A percentile compares a stretch with the other conserved stretches of the same genome.
Evolutionary conservation across 2,888 invertebrate species (phyloP).

Genomic region (Adineta ricciae): DNA sequence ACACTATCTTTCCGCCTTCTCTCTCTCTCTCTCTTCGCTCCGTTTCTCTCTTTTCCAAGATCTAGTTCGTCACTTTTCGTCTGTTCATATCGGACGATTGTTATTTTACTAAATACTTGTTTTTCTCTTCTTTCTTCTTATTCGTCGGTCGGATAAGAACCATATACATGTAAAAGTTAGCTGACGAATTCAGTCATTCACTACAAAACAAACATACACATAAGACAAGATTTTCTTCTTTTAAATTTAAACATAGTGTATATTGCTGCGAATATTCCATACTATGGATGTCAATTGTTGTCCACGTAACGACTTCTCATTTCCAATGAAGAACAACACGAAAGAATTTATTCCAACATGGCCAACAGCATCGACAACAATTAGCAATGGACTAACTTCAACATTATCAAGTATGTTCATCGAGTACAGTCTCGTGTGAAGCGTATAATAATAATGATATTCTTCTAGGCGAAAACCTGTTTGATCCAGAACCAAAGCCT

Average conservation of each 20-base stretch:
- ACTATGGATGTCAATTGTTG: slow-evolving; percentile 19
- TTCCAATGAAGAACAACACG: slow-evolving; percentile 7
- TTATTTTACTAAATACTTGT: neutral
- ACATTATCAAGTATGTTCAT: neutral
- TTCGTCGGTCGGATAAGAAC: neutral
- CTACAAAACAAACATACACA: neutral
- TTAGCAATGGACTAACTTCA: neutral
- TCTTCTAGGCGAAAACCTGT: neutral
- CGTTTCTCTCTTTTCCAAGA: neutral
- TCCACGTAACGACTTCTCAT: slow-evolving; percentile 21
- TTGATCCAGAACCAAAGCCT: neutral
- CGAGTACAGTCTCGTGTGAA: neutral
- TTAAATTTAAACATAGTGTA: neutral
- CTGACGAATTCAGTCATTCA: neutral
- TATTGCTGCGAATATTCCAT: neutral
- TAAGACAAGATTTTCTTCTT: neutral
- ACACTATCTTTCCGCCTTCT: neutral
- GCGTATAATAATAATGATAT: too few species aligned
- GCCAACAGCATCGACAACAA: neutral
- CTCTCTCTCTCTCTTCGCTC: neutral
- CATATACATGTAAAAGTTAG: neutral
- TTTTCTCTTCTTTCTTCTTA: neutral
- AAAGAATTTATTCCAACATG: slow-evolving; percentile 5
- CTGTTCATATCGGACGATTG: neutral
- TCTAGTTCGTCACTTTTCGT: neutral